Evolutionary conservation across 2,888 invertebrate species (phyloP).

Genomic region (Thymelicus acteon): DNA sequence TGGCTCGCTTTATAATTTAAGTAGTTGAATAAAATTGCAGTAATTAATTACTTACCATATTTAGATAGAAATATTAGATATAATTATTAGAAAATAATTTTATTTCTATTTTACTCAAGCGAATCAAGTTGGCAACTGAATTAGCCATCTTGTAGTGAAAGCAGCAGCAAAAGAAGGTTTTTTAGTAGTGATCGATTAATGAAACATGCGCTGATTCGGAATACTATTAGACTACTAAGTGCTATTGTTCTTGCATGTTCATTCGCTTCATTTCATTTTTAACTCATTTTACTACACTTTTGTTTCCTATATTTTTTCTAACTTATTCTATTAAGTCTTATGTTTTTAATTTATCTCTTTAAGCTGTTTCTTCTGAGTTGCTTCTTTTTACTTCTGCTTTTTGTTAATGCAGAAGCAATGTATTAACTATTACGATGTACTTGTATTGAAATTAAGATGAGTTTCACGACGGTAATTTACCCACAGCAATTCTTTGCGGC

Average conservation of each 20-base stretch:
- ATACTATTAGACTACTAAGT: constrained; percentile 9
- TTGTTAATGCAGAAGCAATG: constrained; percentile 79
- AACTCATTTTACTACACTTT: constrained; percentile 39
- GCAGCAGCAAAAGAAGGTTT: too few relatives aligned
- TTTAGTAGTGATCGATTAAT: background rate
- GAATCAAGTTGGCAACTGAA: too few relatives aligned
- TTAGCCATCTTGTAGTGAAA: too few relatives aligned
- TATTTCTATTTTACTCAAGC: too few relatives aligned
- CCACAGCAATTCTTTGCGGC: constrained; percentile 79
- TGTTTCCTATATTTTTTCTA: constrained; percentile 40
- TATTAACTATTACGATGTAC: constrained; percentile 50
- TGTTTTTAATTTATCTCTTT: constrained; percentile 44
- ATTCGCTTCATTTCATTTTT: constrained; percentile 45
- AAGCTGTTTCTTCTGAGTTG: constrained; percentile 40
- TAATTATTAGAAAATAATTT: too few relatives aligned
- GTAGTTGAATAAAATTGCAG: too few relatives aligned
- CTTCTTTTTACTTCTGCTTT: constrained; percentile 57
- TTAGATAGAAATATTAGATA: too few relatives aligned
- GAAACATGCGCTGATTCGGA: background rate
- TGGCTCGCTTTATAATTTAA: too few relatives aligned
- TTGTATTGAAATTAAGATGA: constrained; percentile 16
- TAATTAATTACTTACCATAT: too few relatives aligned
- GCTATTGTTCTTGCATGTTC: constrained; percentile 45
- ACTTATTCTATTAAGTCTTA: constrained; percentile 46
- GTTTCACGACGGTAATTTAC: constrained; percentile 45